phyloP scores from a whole-genome alignment of 2,797 vertebrate species.

The Bovichtus diacanthus region DNA sequence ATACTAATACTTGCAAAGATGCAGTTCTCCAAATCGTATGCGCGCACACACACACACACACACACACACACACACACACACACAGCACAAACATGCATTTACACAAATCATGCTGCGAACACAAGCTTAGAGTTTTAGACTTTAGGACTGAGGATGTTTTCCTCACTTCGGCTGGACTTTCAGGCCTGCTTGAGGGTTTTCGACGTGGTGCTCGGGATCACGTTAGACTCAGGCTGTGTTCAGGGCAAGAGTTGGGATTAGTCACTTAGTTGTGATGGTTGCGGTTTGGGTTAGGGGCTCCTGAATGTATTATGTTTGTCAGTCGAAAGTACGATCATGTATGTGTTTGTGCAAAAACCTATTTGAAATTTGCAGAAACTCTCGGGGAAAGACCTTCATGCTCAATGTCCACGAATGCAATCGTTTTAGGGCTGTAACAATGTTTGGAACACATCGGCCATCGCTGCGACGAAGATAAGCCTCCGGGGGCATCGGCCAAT shows the following conservation, averaged over 20 bases:
- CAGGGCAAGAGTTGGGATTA: not conserved
- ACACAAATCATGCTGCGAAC: not conserved
- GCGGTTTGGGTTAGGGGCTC: not conserved
- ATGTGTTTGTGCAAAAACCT: not conserved
- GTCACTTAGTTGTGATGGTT: not conserved
- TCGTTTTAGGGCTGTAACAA: not conserved
- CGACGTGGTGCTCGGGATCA: not conserved
- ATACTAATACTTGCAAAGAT: constrained; percentile 6
- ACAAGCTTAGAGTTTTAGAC: not conserved
- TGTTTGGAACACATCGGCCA: no score
- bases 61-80: not conserved
- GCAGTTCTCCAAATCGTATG: not conserved
- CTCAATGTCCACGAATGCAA: not conserved
- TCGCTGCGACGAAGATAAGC: no score
- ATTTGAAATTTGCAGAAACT: not conserved
- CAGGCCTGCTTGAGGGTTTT: not conserved
- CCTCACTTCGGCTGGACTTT: not conserved
- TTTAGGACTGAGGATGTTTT: not conserved
- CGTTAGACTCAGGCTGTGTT: not conserved
- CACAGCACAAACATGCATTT: not conserved
- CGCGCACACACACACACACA: not conserved
- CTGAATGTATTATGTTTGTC: no score
- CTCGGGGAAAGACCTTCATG: not conserved
- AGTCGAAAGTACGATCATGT: not conserved
- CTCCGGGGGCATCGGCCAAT: no score